phyloP scores from a whole-genome alignment of 2,888 invertebrate species.

The Tetragonisca angustula region DNA sequence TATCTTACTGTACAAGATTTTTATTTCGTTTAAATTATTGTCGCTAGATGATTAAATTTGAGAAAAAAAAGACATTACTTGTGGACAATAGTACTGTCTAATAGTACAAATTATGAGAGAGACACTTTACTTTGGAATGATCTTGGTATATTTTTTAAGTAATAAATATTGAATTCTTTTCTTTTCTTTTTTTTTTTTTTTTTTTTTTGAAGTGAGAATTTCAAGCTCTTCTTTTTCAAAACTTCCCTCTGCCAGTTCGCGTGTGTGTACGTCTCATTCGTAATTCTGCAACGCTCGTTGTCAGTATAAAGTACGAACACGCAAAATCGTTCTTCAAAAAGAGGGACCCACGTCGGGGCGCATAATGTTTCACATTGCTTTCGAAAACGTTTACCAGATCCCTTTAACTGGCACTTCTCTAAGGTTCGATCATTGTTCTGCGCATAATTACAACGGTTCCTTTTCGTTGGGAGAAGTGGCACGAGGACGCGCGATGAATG shows the following conservation, averaged over 20 bases:
- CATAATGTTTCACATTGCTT: constrained; percentile 35
- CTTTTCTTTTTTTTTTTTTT: not conserved
- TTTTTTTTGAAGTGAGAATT: not conserved
- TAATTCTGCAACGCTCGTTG: not conserved
- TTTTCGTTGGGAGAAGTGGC: constrained; percentile 59
- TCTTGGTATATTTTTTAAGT: not conserved
- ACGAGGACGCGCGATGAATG: constrained; percentile 66
- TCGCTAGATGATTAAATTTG: no score
- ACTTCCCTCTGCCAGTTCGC: not conserved
- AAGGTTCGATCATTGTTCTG: constrained; percentile 58
- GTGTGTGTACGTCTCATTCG: not conserved
- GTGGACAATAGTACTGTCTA: no score
- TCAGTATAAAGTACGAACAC: not conserved
- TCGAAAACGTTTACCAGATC: constrained; percentile 31
- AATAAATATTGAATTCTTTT: not conserved
- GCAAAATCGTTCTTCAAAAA: constrained; percentile 2
- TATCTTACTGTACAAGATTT: no score
- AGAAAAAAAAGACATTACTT: no score
- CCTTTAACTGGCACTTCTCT: constrained; percentile 21
- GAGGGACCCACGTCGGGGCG: not conserved
- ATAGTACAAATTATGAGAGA: no score
- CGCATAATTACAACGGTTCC: constrained; percentile 62
- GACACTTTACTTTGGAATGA: not conserved
- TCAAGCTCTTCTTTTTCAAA: not conserved
- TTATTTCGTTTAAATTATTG: no score